phyloP scores from a whole-genome alignment of 2,797 vertebrate genomes.

The Coregonus suidteri region DNA sequence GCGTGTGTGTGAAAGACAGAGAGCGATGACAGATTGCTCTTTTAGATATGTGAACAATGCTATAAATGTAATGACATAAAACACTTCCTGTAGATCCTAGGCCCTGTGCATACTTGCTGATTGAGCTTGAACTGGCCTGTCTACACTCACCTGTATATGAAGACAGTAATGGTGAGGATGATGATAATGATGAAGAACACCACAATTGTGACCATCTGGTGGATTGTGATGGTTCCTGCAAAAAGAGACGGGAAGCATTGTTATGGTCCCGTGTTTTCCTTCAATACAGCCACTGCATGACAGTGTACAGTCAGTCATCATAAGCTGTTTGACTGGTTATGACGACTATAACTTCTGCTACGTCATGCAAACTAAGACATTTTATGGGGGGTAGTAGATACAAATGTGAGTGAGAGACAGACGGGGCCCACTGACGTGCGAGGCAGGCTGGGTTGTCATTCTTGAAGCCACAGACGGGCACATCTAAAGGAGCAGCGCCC shows the following conservation, averaged over 20 bases:
- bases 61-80: neutral
- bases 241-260: too few relatives aligned
- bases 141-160: slow-evolving; percentile 82
- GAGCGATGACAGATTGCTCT: neutral
- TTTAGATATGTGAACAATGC: neutral
- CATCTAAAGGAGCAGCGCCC: slow-evolving; percentile 75
- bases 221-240: slow-evolving; percentile 82
- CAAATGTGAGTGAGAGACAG: neutral
- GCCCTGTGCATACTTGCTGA: neutral
- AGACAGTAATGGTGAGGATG: slow-evolving; percentile 81
- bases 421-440: slow-evolving; percentile 72
- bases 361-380: too few relatives aligned
- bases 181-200: slow-evolving; percentile 82
- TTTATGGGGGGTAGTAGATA: too few relatives aligned
- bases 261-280: neutral
- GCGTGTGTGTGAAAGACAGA: neutral
- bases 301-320: neutral
- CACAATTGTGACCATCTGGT: slow-evolving; percentile 85
- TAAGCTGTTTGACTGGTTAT: neutral
- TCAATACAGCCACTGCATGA: neutral
- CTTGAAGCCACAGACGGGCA: slow-evolving; percentile 87
- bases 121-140: slow-evolving; percentile 46
- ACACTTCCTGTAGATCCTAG: neutral
- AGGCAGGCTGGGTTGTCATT: slow-evolving; percentile 80
- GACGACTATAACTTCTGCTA: neutral